Base-by-base conservation (phyloP, 2,113 vertebrate genomes). In the Uria aalge region DNA sequence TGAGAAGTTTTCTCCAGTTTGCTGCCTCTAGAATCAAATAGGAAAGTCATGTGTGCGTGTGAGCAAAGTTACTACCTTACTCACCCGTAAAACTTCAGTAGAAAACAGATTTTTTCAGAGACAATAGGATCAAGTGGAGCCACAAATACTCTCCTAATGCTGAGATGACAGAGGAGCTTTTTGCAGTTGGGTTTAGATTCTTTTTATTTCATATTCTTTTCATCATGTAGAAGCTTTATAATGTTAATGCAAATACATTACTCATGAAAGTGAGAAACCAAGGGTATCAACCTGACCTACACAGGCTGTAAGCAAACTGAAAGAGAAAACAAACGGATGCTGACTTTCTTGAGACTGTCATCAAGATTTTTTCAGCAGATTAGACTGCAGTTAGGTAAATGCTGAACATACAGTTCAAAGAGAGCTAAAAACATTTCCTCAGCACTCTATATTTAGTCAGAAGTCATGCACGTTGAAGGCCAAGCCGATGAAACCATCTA, bases 41-140 rank as follows among this genome's bases (percentile, higher is more conserved):
- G 56, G 40, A 82, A 83, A 80, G 12, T 5, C 40, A 41, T 1
- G 1, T 29, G n/a, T 48, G 24, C 12, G 16, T 2, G 11, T 6
- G 14, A 66, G 13, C 23, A 56, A 93, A 85, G 27, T 57, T 34
- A 60, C 34, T 62, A 62, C 62, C 5, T 30, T 43, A 32, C 12
- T 90, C 38, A 69, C 8, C 30, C 22, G 1, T 1, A 73, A 64
- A 91, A 29, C 40, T 88, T 60, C 16, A 29, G 17, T 1, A 48
- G 12, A 66, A 80, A 52, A 22, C 16, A 38, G 21, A 91, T 23
- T 21, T 87, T 81, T 81, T 45, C 69, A 38, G 43, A 90, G 30
- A 72, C 27, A 55, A 41, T 0, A 38, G n/a, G 47, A 67, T 27
- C 0, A 0, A 91, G 69, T 1, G 1, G 21, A 92, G 20, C 30